Conservation (phyloP, 2,113 vertebrate species). For the Euleptes europaea region DNA sequence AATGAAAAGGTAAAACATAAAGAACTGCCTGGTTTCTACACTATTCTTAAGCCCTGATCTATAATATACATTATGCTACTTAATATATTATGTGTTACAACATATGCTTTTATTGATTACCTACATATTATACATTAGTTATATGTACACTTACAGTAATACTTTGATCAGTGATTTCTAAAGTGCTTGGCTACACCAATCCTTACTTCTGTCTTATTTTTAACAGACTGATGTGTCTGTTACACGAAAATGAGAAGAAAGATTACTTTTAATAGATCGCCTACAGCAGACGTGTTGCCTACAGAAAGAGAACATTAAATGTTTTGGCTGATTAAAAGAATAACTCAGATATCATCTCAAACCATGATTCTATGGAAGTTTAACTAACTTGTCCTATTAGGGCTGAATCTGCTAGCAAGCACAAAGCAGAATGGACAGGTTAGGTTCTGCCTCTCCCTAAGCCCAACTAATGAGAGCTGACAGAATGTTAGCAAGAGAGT, state of each 20-base stretch:
- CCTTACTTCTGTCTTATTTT: background rate
- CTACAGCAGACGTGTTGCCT: background rate
- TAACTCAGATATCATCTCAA: background rate
- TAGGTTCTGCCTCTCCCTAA: no score
- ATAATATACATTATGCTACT: background rate
- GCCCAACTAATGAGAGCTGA: no score
- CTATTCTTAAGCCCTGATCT: background rate
- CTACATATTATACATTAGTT: background rate
- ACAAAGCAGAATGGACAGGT: no score
- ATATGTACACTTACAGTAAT: background rate
- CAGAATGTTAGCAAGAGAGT: no score
- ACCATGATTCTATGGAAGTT: background rate
- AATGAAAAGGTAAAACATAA: background rate
- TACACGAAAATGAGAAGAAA: background rate
- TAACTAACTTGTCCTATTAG: background rate
- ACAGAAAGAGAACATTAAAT: background rate
- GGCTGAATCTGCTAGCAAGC: no score
- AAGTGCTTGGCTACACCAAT: background rate
- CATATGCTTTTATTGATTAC: background rate
- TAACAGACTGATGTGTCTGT: background rate
- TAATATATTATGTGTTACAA: background rate
- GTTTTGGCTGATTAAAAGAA: background rate
- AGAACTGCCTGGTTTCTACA: background rate
- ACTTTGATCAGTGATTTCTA: background rate
- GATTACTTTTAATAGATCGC: background rate